Evolutionary conservation across 23 tunicate genomes (phyloP).

Genomic region (Diplosoma virens): DNA sequence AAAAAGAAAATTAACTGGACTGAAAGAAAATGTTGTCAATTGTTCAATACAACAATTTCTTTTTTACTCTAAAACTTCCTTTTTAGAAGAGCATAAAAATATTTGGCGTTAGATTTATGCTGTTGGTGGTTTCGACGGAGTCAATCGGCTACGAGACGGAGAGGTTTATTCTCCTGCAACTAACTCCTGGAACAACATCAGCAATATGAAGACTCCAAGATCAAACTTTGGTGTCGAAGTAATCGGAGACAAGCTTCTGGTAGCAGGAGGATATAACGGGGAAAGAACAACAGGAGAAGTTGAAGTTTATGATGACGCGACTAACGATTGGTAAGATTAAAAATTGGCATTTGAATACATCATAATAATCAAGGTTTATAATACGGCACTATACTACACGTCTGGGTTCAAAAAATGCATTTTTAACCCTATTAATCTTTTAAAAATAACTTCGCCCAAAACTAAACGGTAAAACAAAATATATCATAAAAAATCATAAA

Average conservation of each 20-base stretch:
- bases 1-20: no score
- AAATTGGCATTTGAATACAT: background rate
- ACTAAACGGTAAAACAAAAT: no score
- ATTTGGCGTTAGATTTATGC: conserved; percentile 94
- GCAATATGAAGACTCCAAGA: conserved; percentile 87
- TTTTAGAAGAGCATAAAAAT: no score
- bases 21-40: no score
- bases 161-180: conserved; percentile 84
- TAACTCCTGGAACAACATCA: conserved; percentile 73
- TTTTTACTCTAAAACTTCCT: no score
- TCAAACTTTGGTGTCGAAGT: conserved; percentile 92
- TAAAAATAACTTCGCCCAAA: no score
- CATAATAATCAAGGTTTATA: no score
- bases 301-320: background rate
- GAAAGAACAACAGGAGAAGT: conserved; percentile 19
- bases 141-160: conserved; percentile 68
- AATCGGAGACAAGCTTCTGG: conserved; percentile 70
- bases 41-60: no score
- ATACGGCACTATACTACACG: no score
- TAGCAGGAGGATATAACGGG: conserved; percentile 43
- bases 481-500: no score
- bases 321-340: background rate
- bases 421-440: no score
- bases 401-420: no score
- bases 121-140: conserved; percentile 90